Evolutionary conservation across 2,113 vertebrate species (phyloP).

Genomic region (Cairina moschata): DNA sequence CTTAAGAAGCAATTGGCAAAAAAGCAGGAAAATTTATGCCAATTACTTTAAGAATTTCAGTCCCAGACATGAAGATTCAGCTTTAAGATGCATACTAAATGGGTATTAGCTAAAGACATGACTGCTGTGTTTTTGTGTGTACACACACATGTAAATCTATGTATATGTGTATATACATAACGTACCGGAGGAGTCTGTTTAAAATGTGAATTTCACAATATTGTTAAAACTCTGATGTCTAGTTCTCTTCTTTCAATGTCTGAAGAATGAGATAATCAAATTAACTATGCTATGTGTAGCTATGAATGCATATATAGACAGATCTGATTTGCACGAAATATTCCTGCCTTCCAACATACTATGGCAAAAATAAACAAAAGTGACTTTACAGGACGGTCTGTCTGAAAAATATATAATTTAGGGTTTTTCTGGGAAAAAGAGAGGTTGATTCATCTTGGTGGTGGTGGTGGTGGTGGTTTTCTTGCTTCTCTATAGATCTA

Average conservation of each 20-base stretch:
- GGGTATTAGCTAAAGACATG: background rate
- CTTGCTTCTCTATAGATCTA: background rate
- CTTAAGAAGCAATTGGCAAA: background rate
- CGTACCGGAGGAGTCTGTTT: background rate
- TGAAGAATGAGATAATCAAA: background rate
- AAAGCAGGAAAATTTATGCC: background rate
- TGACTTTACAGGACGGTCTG: background rate
- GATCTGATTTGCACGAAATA: background rate
- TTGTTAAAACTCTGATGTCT: background rate
- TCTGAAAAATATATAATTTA: background rate
- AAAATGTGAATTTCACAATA: background rate
- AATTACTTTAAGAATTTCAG: background rate
- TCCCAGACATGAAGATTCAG: background rate
- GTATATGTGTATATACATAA: background rate
- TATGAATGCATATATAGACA: background rate
- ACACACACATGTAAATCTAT: background rate
- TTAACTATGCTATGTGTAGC: background rate
- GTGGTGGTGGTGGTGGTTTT: background rate
- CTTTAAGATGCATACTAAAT: background rate
- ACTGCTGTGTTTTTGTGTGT: background rate
- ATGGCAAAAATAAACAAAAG: background rate
- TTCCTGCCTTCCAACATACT: rapidly evolving
- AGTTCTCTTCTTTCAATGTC: background rate
- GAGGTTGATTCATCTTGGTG: background rate
- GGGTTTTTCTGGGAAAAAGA: background rate